Base-by-base conservation (phyloP, 2,113 vertebrate species). In the Oophaga pumilio region DNA sequence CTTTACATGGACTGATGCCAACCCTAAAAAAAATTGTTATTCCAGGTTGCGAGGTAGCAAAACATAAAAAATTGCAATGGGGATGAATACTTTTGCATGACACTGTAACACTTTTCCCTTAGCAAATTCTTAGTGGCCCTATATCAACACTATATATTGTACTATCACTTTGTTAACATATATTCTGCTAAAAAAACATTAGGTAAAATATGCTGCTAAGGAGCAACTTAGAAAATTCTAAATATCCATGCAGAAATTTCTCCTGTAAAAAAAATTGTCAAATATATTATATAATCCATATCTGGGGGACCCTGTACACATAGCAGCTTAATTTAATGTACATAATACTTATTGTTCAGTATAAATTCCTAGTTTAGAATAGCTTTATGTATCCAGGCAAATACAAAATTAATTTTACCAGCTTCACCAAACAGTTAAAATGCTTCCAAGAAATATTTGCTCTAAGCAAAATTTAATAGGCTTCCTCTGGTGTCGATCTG, bases 381-480 rank as follows among this genome's bases (percentile, higher is more conserved):
- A 66, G 64, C 11, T 7, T 66, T 66, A 66, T 66, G 64, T n/a
- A 66, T n/a, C 64, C 22, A 66, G 64, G 64, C 64, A 66, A 66
- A 22, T 11, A 3, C 22, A 3, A n/a, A 11, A 24, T 66, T 24
- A 66, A 66, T 66, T 66, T 66, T 66, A 66, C n/a, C 22, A 10
- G 24, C 64, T 24, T 24, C 9, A 24, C n/a, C 22, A 66, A 66
- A 66, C 64, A 66, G 64, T 66, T 66, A 66, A 66, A 66, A 66
- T 24, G 64, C 64, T n/a, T 66, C 64, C 64, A 66, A 66, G 64
- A 66, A 66, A 66, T 66, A 66, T 66, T 66, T 66, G 64, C 64
- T 66, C 64, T 24, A 24, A 22, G 64, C 64, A 24, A 66, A 66
- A 66, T 66, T 66, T n/a, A 66, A 66, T 66, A 66, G 64, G 64